Conservation (phyloP, 2,888 invertebrate genomes). For the Vanessa cardui region DNA sequence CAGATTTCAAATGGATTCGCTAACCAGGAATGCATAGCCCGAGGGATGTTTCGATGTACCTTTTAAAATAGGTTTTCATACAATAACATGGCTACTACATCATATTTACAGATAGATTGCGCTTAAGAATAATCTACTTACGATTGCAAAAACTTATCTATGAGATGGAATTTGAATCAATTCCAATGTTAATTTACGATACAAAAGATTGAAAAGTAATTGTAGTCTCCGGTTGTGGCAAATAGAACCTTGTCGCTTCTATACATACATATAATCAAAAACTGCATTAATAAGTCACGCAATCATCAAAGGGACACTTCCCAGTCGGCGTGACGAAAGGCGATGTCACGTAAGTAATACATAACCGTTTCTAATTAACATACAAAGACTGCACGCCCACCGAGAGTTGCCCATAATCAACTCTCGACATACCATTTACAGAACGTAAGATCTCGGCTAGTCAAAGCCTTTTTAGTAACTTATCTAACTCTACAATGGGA, state of each 20-base stretch:
- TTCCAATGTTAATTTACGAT: background rate
- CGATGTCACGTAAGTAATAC: slow-evolving; percentile 42
- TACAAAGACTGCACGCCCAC: slow-evolving; percentile 57
- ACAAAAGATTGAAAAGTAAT: background rate
- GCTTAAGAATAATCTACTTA: background rate
- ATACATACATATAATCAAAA: slow-evolving; percentile 24
- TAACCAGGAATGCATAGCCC: slow-evolving; percentile 38
- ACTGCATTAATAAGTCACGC: slow-evolving; percentile 39
- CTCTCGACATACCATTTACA: slow-evolving; percentile 36
- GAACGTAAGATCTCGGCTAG: slow-evolving; percentile 29
- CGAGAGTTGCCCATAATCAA: slow-evolving; percentile 37
- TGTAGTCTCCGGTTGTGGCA: background rate
- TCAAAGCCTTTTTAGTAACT: slow-evolving; percentile 28
- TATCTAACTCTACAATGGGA: slow-evolving; percentile 31
- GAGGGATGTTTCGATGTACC: slow-evolving; percentile 8
- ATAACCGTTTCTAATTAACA: slow-evolving; percentile 53
- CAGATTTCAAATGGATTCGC: slow-evolving; percentile 37
- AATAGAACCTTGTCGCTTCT: slow-evolving; percentile 1
- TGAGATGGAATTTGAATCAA: background rate
- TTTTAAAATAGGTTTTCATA: background rate
- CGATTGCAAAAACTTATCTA: background rate
- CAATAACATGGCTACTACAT: slow-evolving; percentile 2
- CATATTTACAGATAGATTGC: background rate
- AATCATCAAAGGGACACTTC: slow-evolving; percentile 34
- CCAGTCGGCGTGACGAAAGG: slow-evolving; percentile 38